Conservation (phyloP, 2,888 invertebrate species). For the Onthophagus sagittarius region DNA sequence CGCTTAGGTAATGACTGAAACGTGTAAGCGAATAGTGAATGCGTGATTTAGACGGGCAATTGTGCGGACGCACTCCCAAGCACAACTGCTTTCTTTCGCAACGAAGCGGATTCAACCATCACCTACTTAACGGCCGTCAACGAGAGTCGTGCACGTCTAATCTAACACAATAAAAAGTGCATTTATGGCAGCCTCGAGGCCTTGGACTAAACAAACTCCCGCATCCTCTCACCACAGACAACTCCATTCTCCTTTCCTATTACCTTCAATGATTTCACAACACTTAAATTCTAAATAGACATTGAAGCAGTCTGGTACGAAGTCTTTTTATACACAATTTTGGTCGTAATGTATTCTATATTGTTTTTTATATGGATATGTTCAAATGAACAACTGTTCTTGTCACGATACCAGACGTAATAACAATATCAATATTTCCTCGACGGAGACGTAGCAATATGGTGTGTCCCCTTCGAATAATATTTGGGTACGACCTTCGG, state of each 20-base stretch:
- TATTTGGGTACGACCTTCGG: neutral
- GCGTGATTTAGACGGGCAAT: conserved; percentile 9
- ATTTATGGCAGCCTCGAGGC: neutral
- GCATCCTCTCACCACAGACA: conserved; percentile 8
- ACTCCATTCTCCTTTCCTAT: neutral
- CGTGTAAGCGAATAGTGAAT: conserved; percentile 8
- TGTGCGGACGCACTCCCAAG: neutral
- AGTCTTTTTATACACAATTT: no score
- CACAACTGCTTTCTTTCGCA: neutral
- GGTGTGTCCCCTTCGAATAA: neutral
- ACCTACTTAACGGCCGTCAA: conserved; percentile 8
- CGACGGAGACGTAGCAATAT: neutral
- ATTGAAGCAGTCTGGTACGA: neutral
- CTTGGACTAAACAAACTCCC: neutral
- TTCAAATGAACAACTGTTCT: neutral
- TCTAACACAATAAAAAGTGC: conserved; percentile 7
- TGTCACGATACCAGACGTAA: neutral
- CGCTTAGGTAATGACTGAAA: conserved; percentile 8
- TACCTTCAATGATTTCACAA: neutral
- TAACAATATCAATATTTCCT: neutral
- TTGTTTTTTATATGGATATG: no score
- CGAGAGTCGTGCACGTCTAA: conserved; percentile 10
- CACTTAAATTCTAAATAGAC: neutral
- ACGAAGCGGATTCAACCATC: conserved; percentile 7
- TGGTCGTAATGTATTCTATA: no score